Conservation (phyloP, 2,888 invertebrate genomes). For the Thymelicus lineola region DNA sequence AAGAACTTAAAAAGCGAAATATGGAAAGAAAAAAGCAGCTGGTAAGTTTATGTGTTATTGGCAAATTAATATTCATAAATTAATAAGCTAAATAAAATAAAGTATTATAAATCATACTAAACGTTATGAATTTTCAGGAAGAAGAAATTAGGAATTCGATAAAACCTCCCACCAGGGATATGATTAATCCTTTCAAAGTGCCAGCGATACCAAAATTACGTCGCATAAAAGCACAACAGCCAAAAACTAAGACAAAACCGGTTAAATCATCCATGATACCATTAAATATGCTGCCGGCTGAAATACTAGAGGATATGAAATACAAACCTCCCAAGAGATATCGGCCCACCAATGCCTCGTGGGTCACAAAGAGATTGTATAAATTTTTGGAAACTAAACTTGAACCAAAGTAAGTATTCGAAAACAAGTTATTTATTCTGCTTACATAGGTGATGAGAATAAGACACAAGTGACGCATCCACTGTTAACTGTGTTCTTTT, state of each 20-base stretch:
- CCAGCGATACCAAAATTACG: slow-evolving; percentile 52
- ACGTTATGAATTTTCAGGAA: slow-evolving; percentile 54
- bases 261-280: slow-evolving; percentile 46
- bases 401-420: slow-evolving; percentile 66
- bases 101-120: not conserved
- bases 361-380: slow-evolving; percentile 74
- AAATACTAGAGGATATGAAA: slow-evolving; percentile 66
- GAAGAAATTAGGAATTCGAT: slow-evolving; percentile 57
- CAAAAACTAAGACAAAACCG: slow-evolving; percentile 53
- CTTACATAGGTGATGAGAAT: too few species aligned
- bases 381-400: slow-evolving; percentile 71
- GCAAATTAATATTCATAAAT: not conserved
- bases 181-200: slow-evolving; percentile 56
- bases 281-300: slow-evolving; percentile 55
- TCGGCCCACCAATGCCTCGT: slow-evolving; percentile 65
- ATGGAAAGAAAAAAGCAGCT: slow-evolving; percentile 57
- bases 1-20: slow-evolving; percentile 62
- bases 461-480: too few species aligned
- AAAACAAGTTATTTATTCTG: not conserved
- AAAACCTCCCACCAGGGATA: slow-evolving; percentile 47
- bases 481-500: too few species aligned
- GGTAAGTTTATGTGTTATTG: slow-evolving; percentile 53
- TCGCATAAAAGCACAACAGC: slow-evolving; percentile 43
- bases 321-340: slow-evolving; percentile 76
- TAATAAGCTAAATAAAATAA: not conserved